Base-by-base conservation (phyloP, 2,113 vertebrate species). In the Phyllostomus hastatus region DNA sequence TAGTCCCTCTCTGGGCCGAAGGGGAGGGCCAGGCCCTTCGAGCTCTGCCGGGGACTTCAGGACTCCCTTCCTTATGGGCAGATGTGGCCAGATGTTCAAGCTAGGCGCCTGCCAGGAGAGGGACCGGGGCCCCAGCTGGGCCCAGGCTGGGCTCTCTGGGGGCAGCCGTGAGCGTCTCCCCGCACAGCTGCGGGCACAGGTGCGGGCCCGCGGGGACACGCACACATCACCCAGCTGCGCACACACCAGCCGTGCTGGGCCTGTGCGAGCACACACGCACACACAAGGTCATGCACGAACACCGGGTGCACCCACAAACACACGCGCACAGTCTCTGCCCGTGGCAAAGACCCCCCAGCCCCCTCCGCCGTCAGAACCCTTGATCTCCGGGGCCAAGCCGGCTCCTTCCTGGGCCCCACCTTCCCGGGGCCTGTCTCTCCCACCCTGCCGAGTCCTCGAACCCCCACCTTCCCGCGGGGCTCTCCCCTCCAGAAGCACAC, bases 71-170 rank as follows among this genome's bases (percentile, higher is more conserved):
- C 73, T 70, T 10, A 28, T 5, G n/a, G 52, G 67, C 94, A 97
- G 82, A 96, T 90, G 92, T 82, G 86, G 54, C 95, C 94, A 96
- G 96, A 96, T 89, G 94, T 94, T 96, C 78, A 50, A 57, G 72
- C 78, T 93, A 46, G 9, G 59, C 69, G 22, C 90, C 52, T 46
- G 78, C 70, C 81, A 84, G 69, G 57, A 70, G 50, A 50, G 35
- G 35, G 69, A 50, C 33, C 5, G 46, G 61, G 82, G 41, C 89
- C 80, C 86, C 90, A 92, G 70, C 75, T 92, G 94, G 64, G 28
- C 31, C 83, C 81, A 88, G 66, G 43, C 6, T 83, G 88, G 88
- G n/a, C 43, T 33, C 28, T 82, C 35, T 4, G 2, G 31, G 41
- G 46, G 9, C n/a, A 46, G 38, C 41, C 54, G 9, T 4, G 4